Conservation (phyloP, 2,888 invertebrate genomes). For the Subacronicta megacephala region DNA sequence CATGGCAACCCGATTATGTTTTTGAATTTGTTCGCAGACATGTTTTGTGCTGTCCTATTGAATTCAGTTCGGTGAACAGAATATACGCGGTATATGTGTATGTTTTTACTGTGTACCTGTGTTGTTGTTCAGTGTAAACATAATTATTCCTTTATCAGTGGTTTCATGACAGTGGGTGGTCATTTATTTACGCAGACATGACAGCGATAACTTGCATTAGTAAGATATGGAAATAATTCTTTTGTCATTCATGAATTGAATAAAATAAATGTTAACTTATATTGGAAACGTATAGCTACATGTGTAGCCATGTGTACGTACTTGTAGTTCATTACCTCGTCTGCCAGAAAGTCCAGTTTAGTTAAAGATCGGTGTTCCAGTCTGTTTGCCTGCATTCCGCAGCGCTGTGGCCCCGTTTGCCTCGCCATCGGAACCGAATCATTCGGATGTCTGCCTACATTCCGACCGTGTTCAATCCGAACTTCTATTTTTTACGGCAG, state of each 20-base stretch:
- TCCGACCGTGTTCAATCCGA: conserved; percentile 50
- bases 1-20: conserved; percentile 55
- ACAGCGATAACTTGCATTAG: conserved; percentile 24
- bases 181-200: conserved; percentile 8
- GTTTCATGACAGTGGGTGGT: conserved; percentile 6
- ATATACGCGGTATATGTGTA: not conserved
- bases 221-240: conserved; percentile 6
- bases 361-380: conserved; percentile 77
- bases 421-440: conserved; percentile 64
- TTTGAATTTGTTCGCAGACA: conserved; percentile 27
- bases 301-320: conserved; percentile 33
- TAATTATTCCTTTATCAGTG: conserved; percentile 22
- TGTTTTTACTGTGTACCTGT: conserved; percentile 1
- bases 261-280: too few species aligned
- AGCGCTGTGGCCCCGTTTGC: conserved; percentile 69
- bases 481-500: conserved; percentile 47
- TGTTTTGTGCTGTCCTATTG: conserved; percentile 33
- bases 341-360: conserved; percentile 66
- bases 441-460: conserved; percentile 67
- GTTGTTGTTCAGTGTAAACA: conserved; percentile 11
- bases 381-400: conserved; percentile 79
- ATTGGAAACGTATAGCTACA: too few species aligned
- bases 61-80: conserved; percentile 14
- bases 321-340: conserved; percentile 47
- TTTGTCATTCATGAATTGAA: conserved; percentile 37